A percentile compares a stretch with the other conserved stretches of the same genome.
These are phyloP conservation scores for Buceros bicornis DNA, from an alignment of 2,797 vertebrate species.

Conservation along the genomic window DNA sequence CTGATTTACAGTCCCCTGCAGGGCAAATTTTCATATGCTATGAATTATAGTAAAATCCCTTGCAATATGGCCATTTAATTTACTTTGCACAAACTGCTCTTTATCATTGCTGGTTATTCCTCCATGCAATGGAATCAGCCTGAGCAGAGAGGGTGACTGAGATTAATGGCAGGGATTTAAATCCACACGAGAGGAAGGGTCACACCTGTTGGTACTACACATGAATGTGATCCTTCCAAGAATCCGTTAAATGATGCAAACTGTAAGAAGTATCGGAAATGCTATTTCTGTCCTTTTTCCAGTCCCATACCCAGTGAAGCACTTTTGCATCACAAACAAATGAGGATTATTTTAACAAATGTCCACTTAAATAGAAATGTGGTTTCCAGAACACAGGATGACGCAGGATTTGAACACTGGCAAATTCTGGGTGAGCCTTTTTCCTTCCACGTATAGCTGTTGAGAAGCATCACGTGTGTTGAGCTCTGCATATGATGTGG, in stretches of 20 bases:
- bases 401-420: not conserved
- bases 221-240: constrained; percentile 11
- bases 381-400: not conserved
- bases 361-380: not conserved
- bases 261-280: not conserved
- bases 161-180: not conserved
- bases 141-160: not conserved
- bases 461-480: not conserved
- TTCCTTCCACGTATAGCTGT: not conserved
- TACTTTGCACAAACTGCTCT: not conserved
- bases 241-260: not conserved
- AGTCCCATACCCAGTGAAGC: not conserved
- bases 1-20: constrained; percentile 34
- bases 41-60: constrained; percentile 33
- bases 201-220: not conserved
- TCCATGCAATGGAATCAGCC: not conserved
- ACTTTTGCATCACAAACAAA: not conserved
- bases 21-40: constrained; percentile 11
- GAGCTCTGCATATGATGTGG: not conserved
- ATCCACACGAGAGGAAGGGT: not conserved
- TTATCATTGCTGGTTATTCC: not conserved
- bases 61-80: not conserved
- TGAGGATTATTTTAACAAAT: not conserved
- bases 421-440: not conserved
- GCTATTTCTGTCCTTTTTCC: not conserved